Evolutionary conservation across 2,888 invertebrate species (phyloP).

Genomic region (Orchesellides sinensis): DNA sequence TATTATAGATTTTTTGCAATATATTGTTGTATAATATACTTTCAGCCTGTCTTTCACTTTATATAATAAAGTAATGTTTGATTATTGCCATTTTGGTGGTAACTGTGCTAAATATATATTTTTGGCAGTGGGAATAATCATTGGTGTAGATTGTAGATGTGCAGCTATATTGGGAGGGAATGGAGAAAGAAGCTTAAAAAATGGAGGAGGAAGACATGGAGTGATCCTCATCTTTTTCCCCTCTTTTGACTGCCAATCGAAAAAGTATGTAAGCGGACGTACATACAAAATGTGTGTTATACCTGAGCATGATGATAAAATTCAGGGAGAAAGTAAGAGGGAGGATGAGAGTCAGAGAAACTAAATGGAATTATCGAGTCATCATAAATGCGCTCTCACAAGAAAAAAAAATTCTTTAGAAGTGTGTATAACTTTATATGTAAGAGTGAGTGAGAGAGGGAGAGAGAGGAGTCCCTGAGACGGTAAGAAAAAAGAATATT

Average conservation of each 20-base stretch:
- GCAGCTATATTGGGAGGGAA: no score
- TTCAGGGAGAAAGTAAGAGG: neutral
- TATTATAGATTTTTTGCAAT: no score
- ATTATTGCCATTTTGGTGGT: no score
- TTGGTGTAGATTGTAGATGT: no score
- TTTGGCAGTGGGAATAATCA: no score
- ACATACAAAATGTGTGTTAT: neutral
- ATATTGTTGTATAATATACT: no score
- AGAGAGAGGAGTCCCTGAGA: slow-evolving; percentile 30
- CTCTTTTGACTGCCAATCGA: neutral
- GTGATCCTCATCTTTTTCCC: neutral
- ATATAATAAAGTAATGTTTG: no score
- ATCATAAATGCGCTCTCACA: slow-evolving; percentile 38
- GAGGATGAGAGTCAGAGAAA: neutral
- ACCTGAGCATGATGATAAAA: neutral
- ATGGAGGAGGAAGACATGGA: neutral
- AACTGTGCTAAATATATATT: no score
- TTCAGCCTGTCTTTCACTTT: no score
- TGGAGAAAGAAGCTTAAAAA: neutral
- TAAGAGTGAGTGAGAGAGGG: neutral
- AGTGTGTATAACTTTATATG: neutral
- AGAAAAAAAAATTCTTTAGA: neutral
- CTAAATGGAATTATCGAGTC: slow-evolving; percentile 51
- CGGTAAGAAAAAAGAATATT: neutral
- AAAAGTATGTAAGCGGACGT: neutral